phyloP scores from a whole-genome alignment of 2,113 vertebrate genomes.

The Pitta sordida region DNA sequence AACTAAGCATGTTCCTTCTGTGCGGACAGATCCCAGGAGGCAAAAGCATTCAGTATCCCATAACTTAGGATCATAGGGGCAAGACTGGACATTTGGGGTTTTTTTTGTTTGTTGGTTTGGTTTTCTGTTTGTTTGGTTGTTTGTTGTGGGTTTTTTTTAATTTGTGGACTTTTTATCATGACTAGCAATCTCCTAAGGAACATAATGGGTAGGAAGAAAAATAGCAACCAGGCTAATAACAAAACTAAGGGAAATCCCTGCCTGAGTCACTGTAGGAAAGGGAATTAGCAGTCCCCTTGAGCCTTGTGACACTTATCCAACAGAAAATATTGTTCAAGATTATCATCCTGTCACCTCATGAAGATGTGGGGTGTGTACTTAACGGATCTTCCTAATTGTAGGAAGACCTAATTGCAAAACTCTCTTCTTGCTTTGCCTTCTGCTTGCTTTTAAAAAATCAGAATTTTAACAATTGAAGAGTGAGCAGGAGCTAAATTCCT shows the following conservation, averaged over 20 bases:
- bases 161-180: not conserved
- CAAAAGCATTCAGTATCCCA: not conserved
- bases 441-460: not conserved
- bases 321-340: not conserved
- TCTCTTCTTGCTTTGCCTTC: not conserved
- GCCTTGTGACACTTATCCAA: not conserved
- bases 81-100: not conserved
- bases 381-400: not conserved
- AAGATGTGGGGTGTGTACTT: not conserved
- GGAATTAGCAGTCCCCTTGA: not conserved
- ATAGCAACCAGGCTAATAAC: slow-evolving; percentile 34
- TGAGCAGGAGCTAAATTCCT: not conserved
- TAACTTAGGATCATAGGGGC: not conserved
- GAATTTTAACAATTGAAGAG: not conserved
- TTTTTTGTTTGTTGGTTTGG: not conserved
- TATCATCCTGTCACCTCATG: not conserved
- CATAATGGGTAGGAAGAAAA: not conserved
- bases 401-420: too few species aligned
- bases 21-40: not conserved
- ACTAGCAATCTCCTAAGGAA: slow-evolving; percentile 31
- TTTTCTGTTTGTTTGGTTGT: too few species aligned
- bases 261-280: slow-evolving; percentile 27
- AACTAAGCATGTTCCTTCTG: not conserved
- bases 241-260: slow-evolving; percentile 34
- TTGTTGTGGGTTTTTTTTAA: not conserved